Percentiles rank a stretch among this genome's conserved stretches.
These are phyloP conservation scores for Frankliniella intonsa DNA, from an alignment of 2,888 invertebrate species.

Conservation along the genomic window DNA sequence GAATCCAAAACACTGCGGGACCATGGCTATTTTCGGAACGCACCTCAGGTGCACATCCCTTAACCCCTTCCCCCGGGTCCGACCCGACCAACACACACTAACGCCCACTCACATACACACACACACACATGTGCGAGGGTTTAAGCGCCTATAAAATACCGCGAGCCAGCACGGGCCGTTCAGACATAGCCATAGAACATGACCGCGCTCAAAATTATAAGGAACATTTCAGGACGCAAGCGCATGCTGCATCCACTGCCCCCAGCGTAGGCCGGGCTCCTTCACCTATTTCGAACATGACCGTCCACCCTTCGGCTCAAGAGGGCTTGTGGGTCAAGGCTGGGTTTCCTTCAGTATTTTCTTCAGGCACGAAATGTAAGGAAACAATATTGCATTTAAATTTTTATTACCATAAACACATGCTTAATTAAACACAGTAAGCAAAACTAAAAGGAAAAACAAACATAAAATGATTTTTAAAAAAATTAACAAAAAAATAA, in stretches of 20 bases:
- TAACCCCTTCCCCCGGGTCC: not conserved
- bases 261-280: not conserved
- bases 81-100: not conserved
- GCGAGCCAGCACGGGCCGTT: not conserved
- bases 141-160: not conserved
- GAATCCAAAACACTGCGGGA: slow-evolving; percentile 19
- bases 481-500: slow-evolving; percentile 29
- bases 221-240: too few species aligned
- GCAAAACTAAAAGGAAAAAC: too few species aligned
- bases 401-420: slow-evolving; percentile 32
- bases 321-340: too few species aligned
- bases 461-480: slow-evolving; percentile 28
- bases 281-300: slow-evolving; percentile 29
- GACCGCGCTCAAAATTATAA: not conserved
- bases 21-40: not conserved
- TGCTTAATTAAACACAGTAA: not conserved
- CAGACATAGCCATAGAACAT: too few species aligned
- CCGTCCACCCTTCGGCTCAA: slow-evolving; percentile 11
- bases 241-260: too few species aligned
- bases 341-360: slow-evolving; percentile 43
- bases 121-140: not conserved
- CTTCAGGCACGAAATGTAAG: slow-evolving; percentile 69
- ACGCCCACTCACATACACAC: not conserved
- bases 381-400: too few species aligned
- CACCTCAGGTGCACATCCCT: not conserved